These are phyloP conservation scores for Gobius niger DNA, from an alignment of 2,113 vertebrate genomes.

Conservation along the genomic window DNA sequence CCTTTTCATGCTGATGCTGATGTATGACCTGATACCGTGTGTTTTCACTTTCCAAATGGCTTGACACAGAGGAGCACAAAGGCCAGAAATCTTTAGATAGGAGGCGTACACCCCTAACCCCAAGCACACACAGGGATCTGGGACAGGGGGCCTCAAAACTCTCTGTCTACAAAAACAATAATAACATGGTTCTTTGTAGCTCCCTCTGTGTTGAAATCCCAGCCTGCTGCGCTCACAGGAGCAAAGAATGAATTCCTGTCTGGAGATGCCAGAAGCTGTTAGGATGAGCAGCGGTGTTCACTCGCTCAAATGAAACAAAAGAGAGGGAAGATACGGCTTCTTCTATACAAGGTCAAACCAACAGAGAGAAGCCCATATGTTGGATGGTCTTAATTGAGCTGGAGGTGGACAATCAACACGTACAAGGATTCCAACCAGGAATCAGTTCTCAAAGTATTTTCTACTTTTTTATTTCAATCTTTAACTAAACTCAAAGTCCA, in stretches of 20 bases:
- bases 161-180: conserved; percentile 62
- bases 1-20: conserved; percentile 36
- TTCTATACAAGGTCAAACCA: conserved; percentile 24
- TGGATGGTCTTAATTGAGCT: conserved; percentile 30
- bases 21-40: conserved; percentile 38
- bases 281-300: conserved; percentile 48
- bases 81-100: conserved; percentile 21
- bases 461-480: not conserved
- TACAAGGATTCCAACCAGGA: conserved; percentile 24
- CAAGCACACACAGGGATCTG: conserved; percentile 26
- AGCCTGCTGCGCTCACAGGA: conserved; percentile 64
- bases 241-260: conserved; percentile 65
- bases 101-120: conserved; percentile 21
- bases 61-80: conserved; percentile 23
- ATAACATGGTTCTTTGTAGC: conserved; percentile 63
- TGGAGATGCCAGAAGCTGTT: conserved; percentile 71
- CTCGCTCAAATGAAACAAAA: conserved; percentile 27
- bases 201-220: conserved; percentile 58
- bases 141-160: conserved; percentile 34
- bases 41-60: conserved; percentile 28
- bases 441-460: not conserved
- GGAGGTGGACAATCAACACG: conserved; percentile 34
- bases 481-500: not conserved
- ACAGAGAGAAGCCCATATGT: conserved; percentile 17
- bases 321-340: conserved; percentile 35